Conservation (phyloP, 2,888 invertebrate genomes). For the Caenorhabditis sp. region DNA sequence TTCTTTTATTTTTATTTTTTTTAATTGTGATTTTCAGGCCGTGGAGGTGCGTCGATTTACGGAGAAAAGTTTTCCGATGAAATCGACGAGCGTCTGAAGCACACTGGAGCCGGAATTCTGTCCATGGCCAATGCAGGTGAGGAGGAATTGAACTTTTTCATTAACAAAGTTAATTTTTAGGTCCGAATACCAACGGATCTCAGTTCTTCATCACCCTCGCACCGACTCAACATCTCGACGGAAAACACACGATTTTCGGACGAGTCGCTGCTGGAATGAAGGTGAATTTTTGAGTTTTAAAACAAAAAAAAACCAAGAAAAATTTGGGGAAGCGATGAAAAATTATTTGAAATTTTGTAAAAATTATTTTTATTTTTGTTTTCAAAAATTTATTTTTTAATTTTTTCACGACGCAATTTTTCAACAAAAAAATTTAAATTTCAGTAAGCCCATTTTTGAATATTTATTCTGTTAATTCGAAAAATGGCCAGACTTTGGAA, state of each 20-base stretch:
- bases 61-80: slow-evolving; percentile 96
- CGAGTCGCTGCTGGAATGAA: slow-evolving; percentile 81
- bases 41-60: slow-evolving; percentile 97
- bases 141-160: no score
- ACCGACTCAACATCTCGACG: slow-evolving; percentile 98
- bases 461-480: no score
- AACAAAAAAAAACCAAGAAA: neutral
- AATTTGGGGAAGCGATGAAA: neutral
- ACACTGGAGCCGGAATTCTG: slow-evolving; percentile 89
- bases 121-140: slow-evolving; percentile 93
- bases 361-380: no score
- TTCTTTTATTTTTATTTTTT: no score
- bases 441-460: no score
- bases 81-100: slow-evolving; percentile 94
- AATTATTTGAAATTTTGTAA: neutral
- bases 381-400: no score
- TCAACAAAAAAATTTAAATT: no score
- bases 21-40: no score
- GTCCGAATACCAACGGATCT: slow-evolving; percentile 96
- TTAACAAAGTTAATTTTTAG: slow-evolving; percentile 84
- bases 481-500: no score
- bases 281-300: slow-evolving; percentile 62
- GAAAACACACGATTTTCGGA: slow-evolving; percentile 96
- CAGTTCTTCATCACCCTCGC: slow-evolving; percentile 98
- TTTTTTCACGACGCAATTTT: no score